phyloP scores from a whole-genome alignment of 2,888 invertebrate genomes.

The Mantis religiosa region DNA sequence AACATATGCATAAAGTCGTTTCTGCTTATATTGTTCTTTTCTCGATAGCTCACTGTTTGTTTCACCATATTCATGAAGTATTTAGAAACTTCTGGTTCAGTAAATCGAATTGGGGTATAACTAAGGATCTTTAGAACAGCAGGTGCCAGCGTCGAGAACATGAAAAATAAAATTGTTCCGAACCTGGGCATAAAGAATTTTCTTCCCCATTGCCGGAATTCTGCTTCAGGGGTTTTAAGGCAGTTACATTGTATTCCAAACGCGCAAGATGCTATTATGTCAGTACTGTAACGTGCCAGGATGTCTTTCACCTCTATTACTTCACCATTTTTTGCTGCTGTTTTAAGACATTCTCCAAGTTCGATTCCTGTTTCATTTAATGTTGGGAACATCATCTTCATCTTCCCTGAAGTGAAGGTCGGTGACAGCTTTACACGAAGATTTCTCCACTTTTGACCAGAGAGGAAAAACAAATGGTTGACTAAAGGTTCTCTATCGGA shows the following conservation, averaged over 20 bases:
- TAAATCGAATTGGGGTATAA: constrained; percentile 18
- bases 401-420: background rate
- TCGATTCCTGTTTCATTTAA: constrained; percentile 20
- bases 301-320: constrained; percentile 30
- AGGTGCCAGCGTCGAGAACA: constrained; percentile 31
- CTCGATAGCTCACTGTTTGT: constrained; percentile 36
- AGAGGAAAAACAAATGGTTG: constrained; percentile 33
- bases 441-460: constrained; percentile 3
- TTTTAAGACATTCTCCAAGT: constrained; percentile 31
- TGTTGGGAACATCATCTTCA: background rate
- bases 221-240: constrained; percentile 40
- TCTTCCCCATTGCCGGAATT: constrained; percentile 40
- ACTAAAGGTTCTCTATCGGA: constrained; percentile 35
- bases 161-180: constrained; percentile 36
- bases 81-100: background rate
- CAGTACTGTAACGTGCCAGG: constrained; percentile 33
- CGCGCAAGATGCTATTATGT: constrained; percentile 42
- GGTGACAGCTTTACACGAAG: constrained; percentile 7
- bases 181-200: constrained; percentile 37
- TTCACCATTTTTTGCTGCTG: constrained; percentile 17
- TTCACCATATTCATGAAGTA: constrained; percentile 46
- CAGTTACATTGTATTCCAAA: constrained; percentile 45
- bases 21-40: constrained; percentile 33
- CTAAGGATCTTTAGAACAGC: background rate
- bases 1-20: constrained; percentile 34